phyloP scores from a whole-genome alignment of 2,797 vertebrate species.

The Adrianichthys oophorus region DNA sequence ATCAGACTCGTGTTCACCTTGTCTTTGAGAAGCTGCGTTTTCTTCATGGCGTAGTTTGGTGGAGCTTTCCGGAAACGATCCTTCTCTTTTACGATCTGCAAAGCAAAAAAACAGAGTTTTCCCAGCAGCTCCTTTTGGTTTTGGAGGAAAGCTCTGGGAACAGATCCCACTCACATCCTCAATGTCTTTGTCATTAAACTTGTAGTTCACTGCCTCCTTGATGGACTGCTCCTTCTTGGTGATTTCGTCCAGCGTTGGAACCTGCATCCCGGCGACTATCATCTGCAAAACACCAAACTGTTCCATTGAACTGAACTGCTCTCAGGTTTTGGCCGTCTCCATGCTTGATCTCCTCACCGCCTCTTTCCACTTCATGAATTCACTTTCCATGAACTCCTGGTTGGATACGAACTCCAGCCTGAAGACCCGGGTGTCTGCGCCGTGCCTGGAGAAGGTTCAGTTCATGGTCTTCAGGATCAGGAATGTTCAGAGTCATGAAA shows the following conservation, averaged over 20 bases:
- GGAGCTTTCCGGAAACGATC: constrained; percentile 97
- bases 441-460: constrained; percentile 82
- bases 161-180: constrained; percentile 85
- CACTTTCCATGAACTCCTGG: constrained; percentile 97
- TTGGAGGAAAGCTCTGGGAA: neutral
- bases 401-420: constrained; percentile 98
- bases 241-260: constrained; percentile 96
- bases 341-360: constrained; percentile 81
- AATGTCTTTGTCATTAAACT: constrained; percentile 99
- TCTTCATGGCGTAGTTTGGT: constrained; percentile 99
- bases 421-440: constrained; percentile 93
- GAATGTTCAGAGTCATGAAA: constrained; percentile 29
- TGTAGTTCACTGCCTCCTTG: constrained; percentile 98
- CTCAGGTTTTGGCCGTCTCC: too few relatives aligned
- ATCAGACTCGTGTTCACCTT: constrained; percentile 81
- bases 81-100: constrained; percentile 98
- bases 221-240: constrained; percentile 97
- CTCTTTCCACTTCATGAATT: constrained; percentile 99
- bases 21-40: constrained; percentile 95
- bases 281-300: constrained; percentile 77
- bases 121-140: neutral
- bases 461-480: too few relatives aligned
- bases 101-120: constrained; percentile 1
- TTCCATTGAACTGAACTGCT: too few relatives aligned
- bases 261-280: constrained; percentile 94